Evolutionary conservation across 2,797 vertebrate genomes (phyloP).

Genomic region (Urocyon cinereoargenteus): DNA sequence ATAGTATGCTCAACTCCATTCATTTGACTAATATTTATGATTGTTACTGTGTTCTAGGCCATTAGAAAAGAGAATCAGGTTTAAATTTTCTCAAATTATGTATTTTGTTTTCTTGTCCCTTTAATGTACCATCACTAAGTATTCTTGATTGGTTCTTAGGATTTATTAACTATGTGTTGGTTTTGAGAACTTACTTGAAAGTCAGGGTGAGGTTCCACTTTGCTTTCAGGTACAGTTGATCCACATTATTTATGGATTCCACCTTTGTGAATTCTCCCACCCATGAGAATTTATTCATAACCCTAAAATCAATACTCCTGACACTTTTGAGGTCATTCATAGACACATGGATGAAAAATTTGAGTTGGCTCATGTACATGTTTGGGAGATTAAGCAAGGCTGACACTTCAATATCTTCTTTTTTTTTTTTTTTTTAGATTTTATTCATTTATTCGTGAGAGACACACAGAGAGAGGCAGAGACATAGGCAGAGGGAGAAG

Average conservation of each 20-base stretch:
- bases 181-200: background rate
- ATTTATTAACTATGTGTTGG: background rate
- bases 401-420: background rate
- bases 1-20: background rate
- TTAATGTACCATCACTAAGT: background rate
- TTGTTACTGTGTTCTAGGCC: background rate
- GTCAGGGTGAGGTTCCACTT: background rate
- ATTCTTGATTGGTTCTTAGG: slow-evolving; percentile 46
- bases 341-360: background rate
- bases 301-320: background rate
- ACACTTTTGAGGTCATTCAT: background rate
- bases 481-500: too few species aligned
- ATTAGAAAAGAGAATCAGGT: background rate
- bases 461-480: too few species aligned
- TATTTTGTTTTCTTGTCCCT: background rate
- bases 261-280: background rate
- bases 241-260: background rate
- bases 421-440: too few species aligned
- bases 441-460: too few species aligned
- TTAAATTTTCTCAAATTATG: background rate
- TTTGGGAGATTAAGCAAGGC: background rate
- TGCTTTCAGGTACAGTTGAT: background rate
- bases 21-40: slow-evolving; percentile 15
- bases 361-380: background rate
- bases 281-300: background rate